A percentile compares a stretch with the other conserved stretches of the same genome.
These are phyloP conservation scores for Vultur gryphus DNA, from an alignment of 2,797 vertebrate genomes.

Conservation along the genomic window DNA sequence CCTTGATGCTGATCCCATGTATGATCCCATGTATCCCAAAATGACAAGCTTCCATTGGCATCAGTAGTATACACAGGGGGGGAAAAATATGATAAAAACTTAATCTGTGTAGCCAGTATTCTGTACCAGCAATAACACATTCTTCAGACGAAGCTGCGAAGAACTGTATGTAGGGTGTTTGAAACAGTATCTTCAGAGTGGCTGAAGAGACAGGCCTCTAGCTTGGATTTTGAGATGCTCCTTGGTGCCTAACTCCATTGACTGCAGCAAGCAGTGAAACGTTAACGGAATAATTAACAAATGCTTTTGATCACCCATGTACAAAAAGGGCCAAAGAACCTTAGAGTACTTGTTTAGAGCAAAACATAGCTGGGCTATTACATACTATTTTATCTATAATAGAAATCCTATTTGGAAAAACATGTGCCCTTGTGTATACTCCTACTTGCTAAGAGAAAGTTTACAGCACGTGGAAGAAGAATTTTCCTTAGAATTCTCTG, in stretches of 20 bases:
- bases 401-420: background rate
- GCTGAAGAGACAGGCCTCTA: background rate
- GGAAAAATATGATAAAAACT: fast-evolving
- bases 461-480: background rate
- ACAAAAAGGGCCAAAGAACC: background rate
- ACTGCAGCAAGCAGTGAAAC: background rate
- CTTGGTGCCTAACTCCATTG: background rate
- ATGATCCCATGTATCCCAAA: background rate
- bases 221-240: background rate
- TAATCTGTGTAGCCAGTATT: background rate
- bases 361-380: background rate
- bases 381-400: background rate
- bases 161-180: background rate
- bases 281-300: background rate
- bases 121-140: background rate
- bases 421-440: fast-evolving
- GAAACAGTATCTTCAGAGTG: background rate
- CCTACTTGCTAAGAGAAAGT: background rate
- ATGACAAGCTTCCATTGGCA: background rate
- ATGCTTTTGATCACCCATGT: background rate
- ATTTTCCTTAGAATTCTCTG: background rate
- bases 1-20: background rate
- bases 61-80: background rate
- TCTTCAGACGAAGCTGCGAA: background rate
- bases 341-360: background rate